Conservation (phyloP, 2,113 vertebrate species). For the Promerops cafer region DNA sequence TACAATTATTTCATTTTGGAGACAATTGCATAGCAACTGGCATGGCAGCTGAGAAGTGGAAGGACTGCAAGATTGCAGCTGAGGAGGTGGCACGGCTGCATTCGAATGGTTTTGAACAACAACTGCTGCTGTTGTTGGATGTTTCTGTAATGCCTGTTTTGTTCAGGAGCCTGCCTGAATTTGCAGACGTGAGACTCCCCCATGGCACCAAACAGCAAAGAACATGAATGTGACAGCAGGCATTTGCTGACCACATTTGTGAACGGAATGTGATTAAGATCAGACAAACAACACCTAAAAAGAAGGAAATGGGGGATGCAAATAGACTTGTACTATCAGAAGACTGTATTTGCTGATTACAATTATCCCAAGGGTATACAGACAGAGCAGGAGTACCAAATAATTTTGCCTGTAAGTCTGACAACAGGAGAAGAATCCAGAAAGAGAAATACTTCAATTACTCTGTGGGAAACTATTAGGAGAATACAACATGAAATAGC, state of each 20-base stretch:
- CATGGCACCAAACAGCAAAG: background rate
- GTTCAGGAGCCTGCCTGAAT: background rate
- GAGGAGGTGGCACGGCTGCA: background rate
- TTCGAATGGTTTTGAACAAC: background rate
- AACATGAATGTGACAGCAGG: accelerated
- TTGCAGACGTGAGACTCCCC: background rate
- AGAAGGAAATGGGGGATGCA: background rate
- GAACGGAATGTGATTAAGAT: background rate
- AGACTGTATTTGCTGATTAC: background rate
- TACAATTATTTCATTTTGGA: background rate
- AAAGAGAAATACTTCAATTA: background rate
- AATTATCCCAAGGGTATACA: background rate
- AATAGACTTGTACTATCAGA: background rate
- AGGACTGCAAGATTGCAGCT: background rate
- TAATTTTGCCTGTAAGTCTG: background rate
- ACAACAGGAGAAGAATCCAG: background rate
- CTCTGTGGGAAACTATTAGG: background rate
- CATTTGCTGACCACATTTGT: background rate
- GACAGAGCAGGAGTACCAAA: background rate
- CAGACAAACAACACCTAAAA: background rate
- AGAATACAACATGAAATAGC: background rate
- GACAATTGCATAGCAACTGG: background rate
- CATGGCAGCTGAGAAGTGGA: background rate
- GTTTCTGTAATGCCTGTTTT: background rate
- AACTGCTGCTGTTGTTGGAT: too few species aligned